Percentiles rank a stretch among this genome's conserved stretches.
These are phyloP conservation scores for Euclidia mi DNA, from an alignment of 2,888 invertebrate species.

Conservation along the genomic window DNA sequence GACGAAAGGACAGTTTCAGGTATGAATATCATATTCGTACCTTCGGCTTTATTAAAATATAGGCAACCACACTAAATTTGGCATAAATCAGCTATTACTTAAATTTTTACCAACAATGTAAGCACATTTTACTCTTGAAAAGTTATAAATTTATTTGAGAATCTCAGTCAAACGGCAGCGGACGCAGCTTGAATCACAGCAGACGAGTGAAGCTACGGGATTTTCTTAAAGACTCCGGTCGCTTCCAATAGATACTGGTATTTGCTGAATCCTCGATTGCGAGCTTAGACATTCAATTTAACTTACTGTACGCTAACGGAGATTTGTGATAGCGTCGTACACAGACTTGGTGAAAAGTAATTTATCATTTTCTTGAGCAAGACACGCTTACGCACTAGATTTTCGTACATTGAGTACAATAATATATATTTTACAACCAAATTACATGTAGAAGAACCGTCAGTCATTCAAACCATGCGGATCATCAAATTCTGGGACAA, in stretches of 20 bases:
- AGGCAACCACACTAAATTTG: too few relatives aligned
- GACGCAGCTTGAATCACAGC: slow-evolving; percentile 54
- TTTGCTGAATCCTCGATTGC: slow-evolving; percentile 82
- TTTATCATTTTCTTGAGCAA: slow-evolving; percentile 55
- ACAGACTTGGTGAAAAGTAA: slow-evolving; percentile 56
- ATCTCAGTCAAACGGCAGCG: slow-evolving; percentile 34
- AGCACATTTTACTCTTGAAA: slow-evolving; percentile 8
- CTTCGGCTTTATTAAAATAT: slow-evolving; percentile 10
- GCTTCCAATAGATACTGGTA: slow-evolving; percentile 80
- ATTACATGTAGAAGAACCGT: slow-evolving; percentile 3
- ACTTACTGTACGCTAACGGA: slow-evolving; percentile 77
- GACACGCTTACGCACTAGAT: slow-evolving; percentile 27
- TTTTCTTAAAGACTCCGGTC: slow-evolving; percentile 78
- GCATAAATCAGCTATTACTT: neutral
- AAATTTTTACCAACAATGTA: neutral
- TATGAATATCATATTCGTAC: too few relatives aligned
- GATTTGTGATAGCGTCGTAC: slow-evolving; percentile 72
- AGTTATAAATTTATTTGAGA: slow-evolving; percentile 37
- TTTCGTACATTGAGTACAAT: slow-evolving; percentile 12
- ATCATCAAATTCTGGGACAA: slow-evolving; percentile 9
- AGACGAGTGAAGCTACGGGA: slow-evolving; percentile 72
- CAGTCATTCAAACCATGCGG: slow-evolving; percentile 10
- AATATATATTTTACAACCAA: neutral
- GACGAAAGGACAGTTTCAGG: too few relatives aligned
- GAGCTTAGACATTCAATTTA: slow-evolving; percentile 85